Percentiles rank a stretch among this genome's conserved stretches.
Conservation (phyloP, 2,888 invertebrate genomes). For the Horisme vitalbata region DNA sequence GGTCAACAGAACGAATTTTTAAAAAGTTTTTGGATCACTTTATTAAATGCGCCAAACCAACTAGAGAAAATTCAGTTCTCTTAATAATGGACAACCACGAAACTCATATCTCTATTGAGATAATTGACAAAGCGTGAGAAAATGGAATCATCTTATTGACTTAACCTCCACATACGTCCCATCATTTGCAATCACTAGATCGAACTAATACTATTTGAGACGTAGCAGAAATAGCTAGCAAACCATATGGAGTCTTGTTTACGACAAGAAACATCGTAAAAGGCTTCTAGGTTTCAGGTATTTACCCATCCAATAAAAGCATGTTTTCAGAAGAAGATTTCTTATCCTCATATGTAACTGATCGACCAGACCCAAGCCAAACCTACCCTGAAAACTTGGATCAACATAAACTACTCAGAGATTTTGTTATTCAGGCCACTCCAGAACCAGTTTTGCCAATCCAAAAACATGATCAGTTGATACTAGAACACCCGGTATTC, state of each 20-base stretch:
- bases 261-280: constrained; percentile 29
- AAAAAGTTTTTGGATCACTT: constrained; percentile 26
- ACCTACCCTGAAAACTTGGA: too few relatives aligned
- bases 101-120: constrained; percentile 41
- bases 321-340: constrained; percentile 28
- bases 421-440: too few relatives aligned
- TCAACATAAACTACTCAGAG: too few relatives aligned
- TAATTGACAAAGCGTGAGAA: constrained; percentile 33
- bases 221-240: constrained; percentile 25
- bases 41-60: constrained; percentile 24
- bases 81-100: constrained; percentile 46
- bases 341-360: constrained; percentile 27
- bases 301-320: constrained; percentile 24
- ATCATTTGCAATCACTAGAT: constrained; percentile 31
- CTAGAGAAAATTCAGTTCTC: constrained; percentile 29
- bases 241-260: constrained; percentile 29
- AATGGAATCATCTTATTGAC: constrained; percentile 33
- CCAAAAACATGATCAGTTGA: background rate
- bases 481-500: constrained; percentile 17
- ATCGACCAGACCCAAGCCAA: constrained; percentile 22
- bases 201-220: constrained; percentile 29
- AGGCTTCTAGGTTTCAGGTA: constrained; percentile 26
- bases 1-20: constrained; percentile 37
- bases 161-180: constrained; percentile 30
- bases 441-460: background rate